phyloP scores from a whole-genome alignment of 2,797 vertebrate genomes.

The Furcifer pardalis region DNA sequence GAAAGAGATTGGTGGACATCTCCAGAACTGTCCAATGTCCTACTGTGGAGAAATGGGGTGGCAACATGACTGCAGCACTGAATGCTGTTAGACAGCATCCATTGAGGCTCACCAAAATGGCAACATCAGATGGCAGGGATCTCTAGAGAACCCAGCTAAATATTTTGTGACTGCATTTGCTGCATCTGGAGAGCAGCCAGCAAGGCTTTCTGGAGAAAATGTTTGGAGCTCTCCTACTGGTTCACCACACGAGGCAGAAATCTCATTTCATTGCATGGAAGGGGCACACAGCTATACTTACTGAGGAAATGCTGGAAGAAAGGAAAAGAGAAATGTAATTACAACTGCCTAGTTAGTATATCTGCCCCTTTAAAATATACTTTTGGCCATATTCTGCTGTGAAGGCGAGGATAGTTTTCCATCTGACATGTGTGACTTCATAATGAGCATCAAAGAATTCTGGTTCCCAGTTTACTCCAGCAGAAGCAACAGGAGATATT shows the following conservation, averaged over 20 bases:
- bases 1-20: not conserved
- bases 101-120: too few relatives aligned
- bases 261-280: too few relatives aligned
- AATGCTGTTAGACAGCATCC: too few relatives aligned
- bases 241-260: too few relatives aligned
- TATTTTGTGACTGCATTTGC: not conserved
- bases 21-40: not conserved
- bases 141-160: not conserved
- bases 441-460: not conserved
- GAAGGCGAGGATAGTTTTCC: not conserved
- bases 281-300: too few relatives aligned
- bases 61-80: too few relatives aligned
- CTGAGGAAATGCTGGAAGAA: too few relatives aligned
- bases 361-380: not conserved
- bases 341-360: not conserved
- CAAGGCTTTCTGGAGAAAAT: not conserved
- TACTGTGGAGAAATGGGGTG: not conserved
- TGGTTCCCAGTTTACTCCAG: not conserved
- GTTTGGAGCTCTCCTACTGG: too few relatives aligned
- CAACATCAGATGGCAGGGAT: not conserved
- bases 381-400: not conserved
- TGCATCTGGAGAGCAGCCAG: not conserved
- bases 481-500: not conserved
- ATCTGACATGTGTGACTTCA: not conserved
- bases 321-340: not conserved